These are phyloP conservation scores for Diachrysia chrysitis DNA, from an alignment of 2,888 invertebrate genomes.

Conservation along the genomic window DNA sequence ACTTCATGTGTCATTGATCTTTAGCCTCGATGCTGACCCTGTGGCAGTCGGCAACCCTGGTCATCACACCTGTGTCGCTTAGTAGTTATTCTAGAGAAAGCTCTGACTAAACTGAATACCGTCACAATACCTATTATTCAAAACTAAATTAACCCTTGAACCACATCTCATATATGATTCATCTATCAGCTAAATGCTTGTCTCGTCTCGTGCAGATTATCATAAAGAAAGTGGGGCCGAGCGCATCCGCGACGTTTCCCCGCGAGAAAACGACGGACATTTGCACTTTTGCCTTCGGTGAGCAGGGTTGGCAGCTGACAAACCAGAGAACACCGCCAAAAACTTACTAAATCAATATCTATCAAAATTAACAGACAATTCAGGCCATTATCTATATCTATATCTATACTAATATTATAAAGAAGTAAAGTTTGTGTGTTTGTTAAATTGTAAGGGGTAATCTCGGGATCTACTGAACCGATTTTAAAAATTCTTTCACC, in stretches of 20 bases:
- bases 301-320: slow-evolving; percentile 13
- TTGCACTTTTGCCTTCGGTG: slow-evolving; percentile 63
- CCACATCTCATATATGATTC: slow-evolving; percentile 25
- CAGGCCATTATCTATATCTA: too few relatives aligned
- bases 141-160: slow-evolving; percentile 42
- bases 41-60: neutral
- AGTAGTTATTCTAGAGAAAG: slow-evolving; percentile 20
- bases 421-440: too few relatives aligned
- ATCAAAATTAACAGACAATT: too few relatives aligned
- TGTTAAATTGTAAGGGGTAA: too few relatives aligned
- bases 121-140: slow-evolving; percentile 14
- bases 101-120: neutral
- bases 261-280: slow-evolving; percentile 51
- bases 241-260: slow-evolving; percentile 51
- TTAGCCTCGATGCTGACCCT: neutral
- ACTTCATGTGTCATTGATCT: neutral
- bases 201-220: slow-evolving; percentile 61
- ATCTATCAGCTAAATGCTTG: slow-evolving; percentile 31
- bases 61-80: neutral
- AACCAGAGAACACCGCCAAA: too few relatives aligned
- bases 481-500: too few relatives aligned
- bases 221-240: slow-evolving; percentile 80
- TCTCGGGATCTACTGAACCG: too few relatives aligned
- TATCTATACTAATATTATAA: too few relatives aligned
- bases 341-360: neutral